Evolutionary conservation across 1,140 invertebrate genomes (phyloP), one percentile per base, ranked within the genome.

Genomic region (Mercenaria mercenaria): DNA sequence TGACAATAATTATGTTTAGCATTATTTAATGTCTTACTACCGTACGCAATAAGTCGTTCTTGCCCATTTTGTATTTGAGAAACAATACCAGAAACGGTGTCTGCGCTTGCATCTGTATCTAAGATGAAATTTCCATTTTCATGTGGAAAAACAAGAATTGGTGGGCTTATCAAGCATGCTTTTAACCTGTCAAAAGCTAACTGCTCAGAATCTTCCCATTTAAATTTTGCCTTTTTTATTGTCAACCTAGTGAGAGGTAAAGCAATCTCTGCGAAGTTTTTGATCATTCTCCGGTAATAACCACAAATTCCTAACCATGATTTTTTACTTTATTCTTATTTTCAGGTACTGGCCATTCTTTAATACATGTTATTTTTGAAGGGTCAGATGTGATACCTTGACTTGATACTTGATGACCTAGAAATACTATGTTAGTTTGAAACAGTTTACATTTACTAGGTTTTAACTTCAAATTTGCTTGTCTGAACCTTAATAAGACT

Each of bases 291-390:
- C 39, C 81, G 32, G 67, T 91, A 92, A 79, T 89, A 92, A 61
- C 67, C 69, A 74, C 72, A 76, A 41, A 90, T 79, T 32, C 89
- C 89, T 37, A 91, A 39, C 50, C 89, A 91, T 85, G 72, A 82
- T 34, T 52, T n/a, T n/a, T 64, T 8, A 96, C 77, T 34, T 96
- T 92, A 85, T 93, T 94, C 59, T 94, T 92, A 56, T 93, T 94
- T 47, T 77, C 76, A 26, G 95, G 96, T 37, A 23, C 32, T 79
- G 79, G 89, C 61, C 94, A 91, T 56, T 94, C 74, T 76, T 80
- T 69, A 47, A 96, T 95, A 18, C 95, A 93, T 83, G 91, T 69
- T n/a, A 96, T 84, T 91, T 94, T 95, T 20, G 91, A 91, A 50
- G 81, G 87, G 91, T 96, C 93, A 26, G 93, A 92, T 83, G 84